phyloP scores from a whole-genome alignment of 2,113 vertebrate genomes.

The Strix uralensis region DNA sequence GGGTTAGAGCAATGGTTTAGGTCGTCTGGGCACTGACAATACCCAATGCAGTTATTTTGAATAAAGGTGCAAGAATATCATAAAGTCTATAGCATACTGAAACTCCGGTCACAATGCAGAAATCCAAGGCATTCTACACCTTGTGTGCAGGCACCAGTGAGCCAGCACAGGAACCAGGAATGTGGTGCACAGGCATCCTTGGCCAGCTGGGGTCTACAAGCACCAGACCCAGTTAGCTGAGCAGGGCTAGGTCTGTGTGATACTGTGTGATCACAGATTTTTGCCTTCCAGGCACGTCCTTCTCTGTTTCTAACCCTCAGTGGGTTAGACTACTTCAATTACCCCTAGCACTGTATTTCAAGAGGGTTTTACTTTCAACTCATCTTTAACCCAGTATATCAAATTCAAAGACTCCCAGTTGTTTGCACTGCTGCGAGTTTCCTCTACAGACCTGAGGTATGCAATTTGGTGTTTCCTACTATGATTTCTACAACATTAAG shows the following conservation, averaged over 20 bases:
- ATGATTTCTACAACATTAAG: background rate
- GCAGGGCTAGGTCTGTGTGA: background rate
- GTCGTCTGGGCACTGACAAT: background rate
- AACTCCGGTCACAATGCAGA: background rate
- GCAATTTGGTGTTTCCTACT: background rate
- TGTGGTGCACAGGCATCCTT: background rate
- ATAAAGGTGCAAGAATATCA: background rate
- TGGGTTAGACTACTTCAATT: background rate
- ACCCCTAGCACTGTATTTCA: background rate
- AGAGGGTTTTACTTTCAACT: background rate
- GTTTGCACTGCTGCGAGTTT: background rate
- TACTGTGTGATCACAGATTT: background rate
- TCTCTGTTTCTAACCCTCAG: background rate
- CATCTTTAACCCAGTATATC: background rate
- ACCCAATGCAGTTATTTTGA: background rate
- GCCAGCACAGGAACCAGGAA: background rate
- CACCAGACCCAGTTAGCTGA: background rate
- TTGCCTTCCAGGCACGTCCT: background rate
- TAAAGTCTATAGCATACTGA: background rate
- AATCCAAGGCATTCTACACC: background rate
- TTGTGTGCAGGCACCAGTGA: background rate
- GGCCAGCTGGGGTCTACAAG: background rate
- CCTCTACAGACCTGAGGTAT: background rate
- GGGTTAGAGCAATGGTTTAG: background rate
- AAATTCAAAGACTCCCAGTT: background rate